A percentile compares a stretch with the other conserved stretches of the same genome.
Conservation (phyloP, 2,888 invertebrate genomes). For the Drosophila mettleri region DNA sequence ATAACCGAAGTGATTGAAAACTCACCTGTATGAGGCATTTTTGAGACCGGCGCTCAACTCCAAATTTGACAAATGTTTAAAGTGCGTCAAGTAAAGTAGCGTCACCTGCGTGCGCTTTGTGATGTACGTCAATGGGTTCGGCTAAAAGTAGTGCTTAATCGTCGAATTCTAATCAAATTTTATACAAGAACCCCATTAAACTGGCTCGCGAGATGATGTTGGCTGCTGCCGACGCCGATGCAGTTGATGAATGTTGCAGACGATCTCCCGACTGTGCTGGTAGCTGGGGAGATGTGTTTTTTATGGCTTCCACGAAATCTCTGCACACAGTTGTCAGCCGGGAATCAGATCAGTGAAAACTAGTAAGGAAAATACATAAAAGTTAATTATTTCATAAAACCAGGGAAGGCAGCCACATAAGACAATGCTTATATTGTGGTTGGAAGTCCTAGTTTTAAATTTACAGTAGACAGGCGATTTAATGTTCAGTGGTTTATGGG, state of each 20-base stretch:
- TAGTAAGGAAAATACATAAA: conserved; percentile 80
- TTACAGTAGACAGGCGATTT: conserved; percentile 48
- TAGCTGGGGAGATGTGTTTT: conserved; percentile 51
- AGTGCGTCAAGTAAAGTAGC: conserved; percentile 30
- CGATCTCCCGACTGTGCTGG: conserved; percentile 24
- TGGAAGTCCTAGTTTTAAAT: conserved; percentile 51
- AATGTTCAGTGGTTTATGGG: conserved; percentile 77
- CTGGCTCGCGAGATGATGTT: conserved; percentile 24
- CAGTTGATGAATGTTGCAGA: conserved; percentile 56
- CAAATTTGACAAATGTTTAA: conserved; percentile 55
- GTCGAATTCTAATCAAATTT: conserved; percentile 77
- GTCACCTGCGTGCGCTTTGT: conserved; percentile 50
- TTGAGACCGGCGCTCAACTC: conserved; percentile 40
- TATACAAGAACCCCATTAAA: conserved; percentile 67
- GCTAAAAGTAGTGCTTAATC: conserved; percentile 59
- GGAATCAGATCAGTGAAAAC: conserved; percentile 60
- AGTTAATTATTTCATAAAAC: conserved; percentile 81
- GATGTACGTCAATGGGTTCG: conserved; percentile 44
- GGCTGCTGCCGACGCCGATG: conserved; percentile 24
- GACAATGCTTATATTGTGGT: conserved; percentile 36
- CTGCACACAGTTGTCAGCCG: conserved; percentile 42
- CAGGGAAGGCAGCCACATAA: conserved; percentile 35
- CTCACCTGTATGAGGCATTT: conserved; percentile 78
- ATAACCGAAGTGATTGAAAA: conserved; percentile 26
- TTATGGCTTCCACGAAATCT: conserved; percentile 76